phyloP scores from a whole-genome alignment of 2,888 invertebrate species.

The Tuberolachnus salignus region DNA sequence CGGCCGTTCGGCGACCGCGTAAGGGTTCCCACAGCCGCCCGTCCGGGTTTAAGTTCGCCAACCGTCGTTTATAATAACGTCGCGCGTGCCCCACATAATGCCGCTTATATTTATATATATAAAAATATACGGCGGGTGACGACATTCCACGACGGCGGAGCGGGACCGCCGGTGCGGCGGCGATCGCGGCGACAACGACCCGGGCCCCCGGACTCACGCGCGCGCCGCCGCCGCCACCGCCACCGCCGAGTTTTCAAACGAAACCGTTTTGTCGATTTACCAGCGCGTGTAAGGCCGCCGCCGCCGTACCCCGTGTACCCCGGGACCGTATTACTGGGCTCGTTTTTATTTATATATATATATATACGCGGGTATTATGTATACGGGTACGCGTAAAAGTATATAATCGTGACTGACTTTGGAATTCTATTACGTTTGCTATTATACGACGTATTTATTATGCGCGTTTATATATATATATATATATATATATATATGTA shows the following conservation, averaged over 20 bases:
- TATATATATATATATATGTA: background rate
- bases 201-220: background rate
- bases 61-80: too few species aligned
- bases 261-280: constrained; percentile 7
- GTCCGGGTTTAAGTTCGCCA: background rate
- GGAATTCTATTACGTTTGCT: constrained; percentile 43
- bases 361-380: background rate
- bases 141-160: background rate
- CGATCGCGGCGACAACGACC: background rate
- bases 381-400: background rate
- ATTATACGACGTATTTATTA: constrained; percentile 42
- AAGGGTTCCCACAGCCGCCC: too few species aligned
- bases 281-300: background rate
- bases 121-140: background rate
- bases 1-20: too few species aligned
- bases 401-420: constrained; percentile 48
- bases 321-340: background rate
- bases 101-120: too few species aligned
- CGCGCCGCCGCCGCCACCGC: background rate
- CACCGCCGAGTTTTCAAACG: background rate
- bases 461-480: background rate
- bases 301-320: background rate
- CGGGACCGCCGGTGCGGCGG: background rate
- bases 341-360: background rate
- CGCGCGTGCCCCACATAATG: too few species aligned